These are phyloP conservation scores for Apodemus speciosus DNA, from an alignment of 2,113 vertebrate genomes.

Conservation along the genomic window DNA sequence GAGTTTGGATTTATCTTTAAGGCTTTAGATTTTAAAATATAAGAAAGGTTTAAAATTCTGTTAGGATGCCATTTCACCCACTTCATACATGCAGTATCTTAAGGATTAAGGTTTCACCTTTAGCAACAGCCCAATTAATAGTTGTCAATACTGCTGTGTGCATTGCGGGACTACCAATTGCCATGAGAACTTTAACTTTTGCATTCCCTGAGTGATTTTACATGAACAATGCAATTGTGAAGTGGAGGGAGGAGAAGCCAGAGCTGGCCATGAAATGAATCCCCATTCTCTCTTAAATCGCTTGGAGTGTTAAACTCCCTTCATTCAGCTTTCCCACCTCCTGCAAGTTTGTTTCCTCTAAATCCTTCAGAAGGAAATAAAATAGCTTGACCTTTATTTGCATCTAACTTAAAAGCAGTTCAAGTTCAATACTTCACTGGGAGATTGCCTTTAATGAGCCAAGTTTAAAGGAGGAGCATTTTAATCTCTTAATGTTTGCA, in stretches of 20 bases:
- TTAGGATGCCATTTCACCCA: conserved; percentile 46
- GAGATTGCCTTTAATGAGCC: conserved; percentile 74
- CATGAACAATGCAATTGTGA: conserved; percentile 49
- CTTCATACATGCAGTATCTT: conserved; percentile 68
- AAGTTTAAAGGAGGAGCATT: conserved; percentile 57
- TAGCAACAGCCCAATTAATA: conserved; percentile 69
- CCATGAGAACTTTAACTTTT: conserved; percentile 71
- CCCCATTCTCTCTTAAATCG: background rate
- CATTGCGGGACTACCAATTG: conserved; percentile 52
- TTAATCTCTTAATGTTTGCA: conserved; percentile 64
- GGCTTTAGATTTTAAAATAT: conserved; percentile 59
- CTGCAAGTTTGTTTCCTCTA: conserved; percentile 50
- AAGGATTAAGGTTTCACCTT: conserved; percentile 77
- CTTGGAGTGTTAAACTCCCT: background rate
- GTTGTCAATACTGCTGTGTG: conserved; percentile 33
- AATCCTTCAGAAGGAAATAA: conserved; percentile 46
- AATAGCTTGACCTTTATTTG: conserved; percentile 75
- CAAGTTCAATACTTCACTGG: conserved; percentile 63
- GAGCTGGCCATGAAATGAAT: background rate
- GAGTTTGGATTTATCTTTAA: conserved; percentile 38
- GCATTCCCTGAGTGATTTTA: conserved; percentile 67
- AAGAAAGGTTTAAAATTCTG: conserved; percentile 9
- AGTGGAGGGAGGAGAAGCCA: background rate
- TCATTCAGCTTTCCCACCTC: conserved; percentile 20
- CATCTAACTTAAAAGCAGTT: conserved; percentile 65